Base-by-base conservation (phyloP, 1,140 invertebrate genomes). In the Euwallacea fornicatus region DNA sequence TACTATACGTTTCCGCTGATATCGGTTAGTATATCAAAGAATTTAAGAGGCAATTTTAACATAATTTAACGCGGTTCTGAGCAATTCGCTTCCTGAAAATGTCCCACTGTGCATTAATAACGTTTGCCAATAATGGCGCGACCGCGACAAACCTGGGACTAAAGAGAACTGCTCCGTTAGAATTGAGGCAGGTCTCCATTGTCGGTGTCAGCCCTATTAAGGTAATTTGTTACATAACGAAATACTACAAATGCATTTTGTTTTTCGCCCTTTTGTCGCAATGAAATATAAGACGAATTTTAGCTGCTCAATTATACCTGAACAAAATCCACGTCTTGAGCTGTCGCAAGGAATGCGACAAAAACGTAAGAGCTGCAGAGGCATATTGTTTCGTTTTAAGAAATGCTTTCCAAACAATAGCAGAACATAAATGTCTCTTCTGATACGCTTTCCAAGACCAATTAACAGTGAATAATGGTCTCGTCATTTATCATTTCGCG, bases 401-500 rank as follows among this genome's bases (percentile, higher is more conserved):
- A 69, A 69, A 69, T 62, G 46, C 59, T 62, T 69, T 46, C 13
- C 59, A 54, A 69, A 69, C 67, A 69, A 69, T 69, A 55, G 58
- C 67, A 62, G n/a, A 69, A 69, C 67, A 69, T 69, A 69, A 69
- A 69, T 62, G 67, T 69, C 67, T 61, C 62, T 62, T 62, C 67
- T 61, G 67, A 62, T 69, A 69, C 67, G 59, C 56, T 61, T 50
- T 13, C 67, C 43, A 69, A 62, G 67, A 69, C 67, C 67, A 69
- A 69, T 69, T 69, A 69, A 69, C 58, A 42, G 59, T 69, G 67
- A 69, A 60, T 69, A 69, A 69, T 69, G 67, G 67, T 46, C 10
- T 7, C 54, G 41, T 69, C 67, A 55, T 69, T 69, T 69, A 69
- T 69, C 67, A 69, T 69, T 50, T 61, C 42, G 46, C 15, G 9